Evolutionary conservation across 2,888 invertebrate species (phyloP).

Genomic region (Galeopsomyia nigrocyanea): DNA sequence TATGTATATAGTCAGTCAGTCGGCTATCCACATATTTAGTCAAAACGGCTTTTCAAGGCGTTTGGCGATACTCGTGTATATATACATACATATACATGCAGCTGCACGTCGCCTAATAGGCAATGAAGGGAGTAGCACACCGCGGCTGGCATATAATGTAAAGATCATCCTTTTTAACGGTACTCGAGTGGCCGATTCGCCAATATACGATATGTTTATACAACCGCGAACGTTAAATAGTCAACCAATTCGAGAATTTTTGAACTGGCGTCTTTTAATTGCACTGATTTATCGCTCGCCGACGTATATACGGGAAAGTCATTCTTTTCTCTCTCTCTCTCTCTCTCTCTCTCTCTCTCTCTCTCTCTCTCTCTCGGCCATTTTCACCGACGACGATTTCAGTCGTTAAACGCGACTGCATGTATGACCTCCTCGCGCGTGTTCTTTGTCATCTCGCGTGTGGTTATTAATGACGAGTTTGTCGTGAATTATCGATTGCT

Average conservation of each 20-base stretch:
- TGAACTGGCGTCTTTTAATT: conserved; percentile 29
- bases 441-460: conserved; percentile 37
- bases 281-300: conserved; percentile 40
- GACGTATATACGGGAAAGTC: conserved; percentile 12
- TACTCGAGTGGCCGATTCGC: conserved; percentile 51
- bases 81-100: neutral
- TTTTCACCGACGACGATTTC: neutral
- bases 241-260: too few relatives aligned
- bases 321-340: neutral
- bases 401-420: conserved; percentile 19
- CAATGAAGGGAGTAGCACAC: conserved; percentile 32
- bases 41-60: conserved; percentile 12
- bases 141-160: neutral
- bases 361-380: neutral
- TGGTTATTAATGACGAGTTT: conserved; percentile 32
- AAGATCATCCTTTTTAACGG: conserved; percentile 52
- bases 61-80: neutral
- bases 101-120: conserved; percentile 22
- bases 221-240: neutral
- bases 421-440: conserved; percentile 5
- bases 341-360: too few relatives aligned
- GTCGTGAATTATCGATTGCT: conserved; percentile 18
- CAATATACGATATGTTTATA: neutral
- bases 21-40: neutral
- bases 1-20: neutral